Conservation (phyloP, 2,797 vertebrate genomes). For the Pelochelys cantorii region DNA sequence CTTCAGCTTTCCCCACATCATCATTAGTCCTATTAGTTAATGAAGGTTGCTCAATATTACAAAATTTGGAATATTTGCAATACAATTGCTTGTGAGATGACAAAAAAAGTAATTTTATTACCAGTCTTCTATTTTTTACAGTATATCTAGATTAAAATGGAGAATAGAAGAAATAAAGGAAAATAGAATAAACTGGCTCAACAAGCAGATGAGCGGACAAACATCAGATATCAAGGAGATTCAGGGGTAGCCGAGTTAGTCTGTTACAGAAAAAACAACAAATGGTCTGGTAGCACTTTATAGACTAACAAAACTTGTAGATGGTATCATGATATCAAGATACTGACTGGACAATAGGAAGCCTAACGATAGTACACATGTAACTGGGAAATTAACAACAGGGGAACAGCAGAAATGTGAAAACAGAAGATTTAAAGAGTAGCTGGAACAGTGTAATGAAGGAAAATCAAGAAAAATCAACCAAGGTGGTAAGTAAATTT, state of each 20-base stretch:
- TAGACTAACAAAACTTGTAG: no score
- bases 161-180: constrained; percentile 10
- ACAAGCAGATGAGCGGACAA: background rate
- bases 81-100: constrained; percentile 20
- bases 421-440: background rate
- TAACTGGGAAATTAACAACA: background rate
- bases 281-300: no score
- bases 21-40: constrained; percentile 10
- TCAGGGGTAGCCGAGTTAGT: no score
- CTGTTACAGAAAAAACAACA: no score
- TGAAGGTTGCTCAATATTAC: background rate
- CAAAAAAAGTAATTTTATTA: background rate
- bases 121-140: background rate
- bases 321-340: background rate
- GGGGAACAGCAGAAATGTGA: background rate
- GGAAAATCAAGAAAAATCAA: constrained; percentile 29
- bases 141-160: constrained; percentile 1
- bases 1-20: background rate
- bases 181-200: constrained; percentile 17
- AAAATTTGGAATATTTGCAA: constrained; percentile 13
- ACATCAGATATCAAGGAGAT: background rate
- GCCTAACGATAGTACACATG: background rate
- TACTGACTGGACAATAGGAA: background rate
- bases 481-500: constrained; percentile 35
- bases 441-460: constrained; percentile 39